phyloP scores from a whole-genome alignment of 2,888 invertebrate species.

The Candidula unifasciata region DNA sequence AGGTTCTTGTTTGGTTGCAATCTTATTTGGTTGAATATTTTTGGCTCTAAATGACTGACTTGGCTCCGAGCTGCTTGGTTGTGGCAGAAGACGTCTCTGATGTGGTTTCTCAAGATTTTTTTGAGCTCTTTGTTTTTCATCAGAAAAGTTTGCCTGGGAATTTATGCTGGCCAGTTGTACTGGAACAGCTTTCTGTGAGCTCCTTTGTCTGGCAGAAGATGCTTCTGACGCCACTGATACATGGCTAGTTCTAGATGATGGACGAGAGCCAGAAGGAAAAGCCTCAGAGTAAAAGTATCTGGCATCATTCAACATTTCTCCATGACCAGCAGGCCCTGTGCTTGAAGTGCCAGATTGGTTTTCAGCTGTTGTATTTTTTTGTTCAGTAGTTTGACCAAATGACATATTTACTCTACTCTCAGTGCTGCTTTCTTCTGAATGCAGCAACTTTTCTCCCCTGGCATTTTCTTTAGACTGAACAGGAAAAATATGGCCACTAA shows the following conservation, averaged over 20 bases:
- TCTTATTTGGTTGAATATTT: constrained; percentile 68
- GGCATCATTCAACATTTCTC: background rate
- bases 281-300: constrained; percentile 53
- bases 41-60: constrained; percentile 66
- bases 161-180: constrained; percentile 60
- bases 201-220: constrained; percentile 35
- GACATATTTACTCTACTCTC: constrained; percentile 45
- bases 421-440: background rate
- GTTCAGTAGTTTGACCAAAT: constrained; percentile 40
- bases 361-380: constrained; percentile 35
- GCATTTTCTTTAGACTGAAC: background rate
- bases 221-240: constrained; percentile 40
- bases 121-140: constrained; percentile 49
- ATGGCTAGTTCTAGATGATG: constrained; percentile 52
- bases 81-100: constrained; percentile 65
- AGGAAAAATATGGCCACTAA: constrained; percentile 61
- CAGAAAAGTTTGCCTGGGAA: constrained; percentile 70
- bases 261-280: constrained; percentile 50
- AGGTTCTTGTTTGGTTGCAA: constrained; percentile 60
- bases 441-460: background rate
- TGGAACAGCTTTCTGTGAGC: constrained; percentile 51
- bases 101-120: constrained; percentile 59
- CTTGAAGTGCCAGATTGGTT: background rate
- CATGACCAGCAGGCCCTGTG: background rate
- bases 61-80: constrained; percentile 60